phyloP scores from a whole-genome alignment of 1,140 invertebrate genomes.

The Bicyclus anynana region DNA sequence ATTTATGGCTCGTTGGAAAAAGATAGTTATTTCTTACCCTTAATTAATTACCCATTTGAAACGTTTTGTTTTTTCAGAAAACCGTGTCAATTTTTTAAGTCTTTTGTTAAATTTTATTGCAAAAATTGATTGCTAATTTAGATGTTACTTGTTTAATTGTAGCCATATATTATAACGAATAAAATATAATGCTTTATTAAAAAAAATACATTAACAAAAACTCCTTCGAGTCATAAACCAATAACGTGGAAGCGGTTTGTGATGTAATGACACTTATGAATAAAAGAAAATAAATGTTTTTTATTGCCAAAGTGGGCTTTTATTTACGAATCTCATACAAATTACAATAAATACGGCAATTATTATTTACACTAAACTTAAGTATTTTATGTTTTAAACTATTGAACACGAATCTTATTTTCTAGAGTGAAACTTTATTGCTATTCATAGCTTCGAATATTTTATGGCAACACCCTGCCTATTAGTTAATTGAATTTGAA shows the following conservation, averaged over 20 bases:
- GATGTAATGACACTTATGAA: constrained; percentile 35
- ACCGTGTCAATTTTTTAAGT: too few relatives aligned
- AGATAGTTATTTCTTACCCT: too few relatives aligned
- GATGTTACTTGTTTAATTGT: too few relatives aligned
- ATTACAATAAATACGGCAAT: constrained; percentile 58
- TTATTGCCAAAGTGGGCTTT: constrained; percentile 64
- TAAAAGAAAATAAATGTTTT: constrained; percentile 62
- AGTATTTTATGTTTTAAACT: constrained; percentile 20
- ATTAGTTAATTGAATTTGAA: too few relatives aligned
- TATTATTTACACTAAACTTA: constrained; percentile 29
- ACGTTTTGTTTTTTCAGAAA: too few relatives aligned
- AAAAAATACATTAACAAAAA: too few relatives aligned
- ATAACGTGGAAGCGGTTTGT: constrained; percentile 14
- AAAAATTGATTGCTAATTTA: too few relatives aligned
- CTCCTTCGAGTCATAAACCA: not conserved
- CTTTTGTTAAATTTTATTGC: too few relatives aligned
- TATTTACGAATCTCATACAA: constrained; percentile 44
- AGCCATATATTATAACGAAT: too few relatives aligned
- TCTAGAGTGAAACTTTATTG: not conserved
- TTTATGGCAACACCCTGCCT: too few relatives aligned
- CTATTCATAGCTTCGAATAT: too few relatives aligned
- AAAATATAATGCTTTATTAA: not conserved
- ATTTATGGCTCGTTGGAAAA: not conserved
- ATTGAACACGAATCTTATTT: constrained; percentile 44
- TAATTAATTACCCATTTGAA: too few relatives aligned